Evolutionary conservation across 1,140 invertebrate species (phyloP), one percentile per base, ranked within the genome.

Genomic region (Drosophila arizonae): DNA sequence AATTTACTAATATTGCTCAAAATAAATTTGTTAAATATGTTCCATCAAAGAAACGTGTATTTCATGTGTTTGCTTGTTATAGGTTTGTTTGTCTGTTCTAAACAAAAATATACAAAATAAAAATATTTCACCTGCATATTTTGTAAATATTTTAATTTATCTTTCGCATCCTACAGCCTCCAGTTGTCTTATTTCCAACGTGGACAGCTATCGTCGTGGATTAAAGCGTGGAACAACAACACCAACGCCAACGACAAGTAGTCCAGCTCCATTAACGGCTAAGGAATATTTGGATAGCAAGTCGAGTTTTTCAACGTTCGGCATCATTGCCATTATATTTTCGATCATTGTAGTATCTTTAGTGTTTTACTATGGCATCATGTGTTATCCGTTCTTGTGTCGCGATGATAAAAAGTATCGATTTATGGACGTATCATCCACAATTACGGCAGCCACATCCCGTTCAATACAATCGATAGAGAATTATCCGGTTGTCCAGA

Each of bases 301-400:
- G 21, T 72, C 90, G 1, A 93, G 93, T 4, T 87, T 94, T 13
- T 94, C 94, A 2, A 94, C 94, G 2, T 95, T 94, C 92, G 94
- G 94, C 33, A 92, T 94, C 26, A 92, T 95, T 21, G 89, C 92
- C 24, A 79, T 94, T 17, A 92, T 94, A 71, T 89, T 94, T 6
- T 91, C 91, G 24, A 76, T 93, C 8, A 93, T 94, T 52, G 72
- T 94, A n/a, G 74, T 92, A 11, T 92, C 92, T n/a, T 91, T 93
- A 51, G 92, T 92, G 6, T 92, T 93, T 52, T 94, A 94, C 79
- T 94, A 94, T 75, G 93, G 93, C 67, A 93, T 94, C 28, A 92
- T 94, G 67, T 94, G 94, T 76, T 94, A 94, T 89, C 94, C 94
- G 9, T 91, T 94, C 57, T 68, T 94, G 11, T 94, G 93, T 74